These are phyloP conservation scores for Lipophrys pholis DNA, from an alignment of 2,113 vertebrate genomes.

Conservation along the genomic window DNA sequence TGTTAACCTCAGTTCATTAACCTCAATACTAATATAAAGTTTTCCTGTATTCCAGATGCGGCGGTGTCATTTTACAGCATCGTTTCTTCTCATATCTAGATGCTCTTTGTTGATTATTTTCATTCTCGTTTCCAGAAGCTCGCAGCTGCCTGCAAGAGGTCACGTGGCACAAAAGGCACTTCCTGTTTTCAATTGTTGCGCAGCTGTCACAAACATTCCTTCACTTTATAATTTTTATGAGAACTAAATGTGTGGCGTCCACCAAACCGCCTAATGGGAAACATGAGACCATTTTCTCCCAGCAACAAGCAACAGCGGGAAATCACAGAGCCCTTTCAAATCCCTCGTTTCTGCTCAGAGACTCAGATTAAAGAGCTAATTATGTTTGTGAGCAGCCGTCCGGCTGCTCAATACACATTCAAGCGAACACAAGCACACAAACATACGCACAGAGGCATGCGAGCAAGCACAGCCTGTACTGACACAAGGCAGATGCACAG, in stretches of 20 bases:
- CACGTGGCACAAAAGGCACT: not conserved
- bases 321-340: conserved; percentile 33
- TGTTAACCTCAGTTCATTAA: not conserved
- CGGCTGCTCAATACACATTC: conserved; percentile 4
- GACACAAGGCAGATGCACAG: not conserved
- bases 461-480: not conserved
- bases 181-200: conserved; percentile 23
- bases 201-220: conserved; percentile 17
- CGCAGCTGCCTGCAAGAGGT: not conserved
- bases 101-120: not conserved
- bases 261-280: conserved; percentile 52
- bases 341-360: conserved; percentile 47
- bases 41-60: too few species aligned
- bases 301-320: conserved; percentile 45
- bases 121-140: not conserved
- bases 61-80: not conserved
- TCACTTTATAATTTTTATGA: conserved; percentile 29
- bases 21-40: not conserved
- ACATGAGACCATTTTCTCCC: conserved; percentile 50
- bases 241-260: conserved; percentile 37
- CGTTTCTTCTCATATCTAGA: not conserved
- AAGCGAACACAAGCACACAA: not conserved
- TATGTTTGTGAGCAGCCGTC: conserved; percentile 46
- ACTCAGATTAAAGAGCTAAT: conserved; percentile 61
- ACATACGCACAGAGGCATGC: not conserved